These are phyloP conservation scores for Drosophila sordidapex DNA, from an alignment of 2,888 invertebrate genomes.

Conservation along the genomic window DNA sequence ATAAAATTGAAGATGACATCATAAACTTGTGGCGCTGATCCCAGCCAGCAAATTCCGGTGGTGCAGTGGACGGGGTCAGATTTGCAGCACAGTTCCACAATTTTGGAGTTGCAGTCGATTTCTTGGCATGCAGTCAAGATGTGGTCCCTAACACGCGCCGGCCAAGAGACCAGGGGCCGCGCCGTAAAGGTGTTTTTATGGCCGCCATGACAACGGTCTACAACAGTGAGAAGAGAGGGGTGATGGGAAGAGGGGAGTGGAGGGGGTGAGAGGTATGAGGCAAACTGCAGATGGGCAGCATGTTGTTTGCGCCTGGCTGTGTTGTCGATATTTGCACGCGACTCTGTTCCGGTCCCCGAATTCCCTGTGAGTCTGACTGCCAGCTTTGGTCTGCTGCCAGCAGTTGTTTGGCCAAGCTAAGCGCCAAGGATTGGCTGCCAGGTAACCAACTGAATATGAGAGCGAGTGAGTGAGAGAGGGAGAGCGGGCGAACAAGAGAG, in stretches of 20 bases:
- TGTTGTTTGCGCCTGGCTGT: conserved; percentile 67
- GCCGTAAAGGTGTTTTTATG: conserved; percentile 78
- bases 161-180: conserved; percentile 4
- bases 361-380: conserved; percentile 31
- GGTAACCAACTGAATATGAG: conserved; percentile 43
- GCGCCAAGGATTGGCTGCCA: conserved; percentile 77
- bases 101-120: conserved; percentile 44
- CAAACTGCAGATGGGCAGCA: conserved; percentile 58
- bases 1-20: conserved; percentile 64
- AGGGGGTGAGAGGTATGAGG: neutral
- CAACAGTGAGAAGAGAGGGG: neutral
- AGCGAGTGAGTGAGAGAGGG: neutral
- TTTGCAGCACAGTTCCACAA: conserved; percentile 32
- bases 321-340: conserved; percentile 75
- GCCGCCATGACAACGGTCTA: conserved; percentile 48
- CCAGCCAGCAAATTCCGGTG: neutral
- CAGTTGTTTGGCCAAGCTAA: conserved; percentile 48
- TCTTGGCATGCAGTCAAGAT: conserved; percentile 79
- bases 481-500: neutral
- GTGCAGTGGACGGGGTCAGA: conserved; percentile 14
- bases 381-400: conserved; percentile 39
- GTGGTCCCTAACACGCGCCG: conserved; percentile 43
- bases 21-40: conserved; percentile 62
- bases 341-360: conserved; percentile 34
- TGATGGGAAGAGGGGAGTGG: neutral